Evolutionary conservation across 2,113 vertebrate species (phyloP).

Genomic region (Trogon melanurus): DNA sequence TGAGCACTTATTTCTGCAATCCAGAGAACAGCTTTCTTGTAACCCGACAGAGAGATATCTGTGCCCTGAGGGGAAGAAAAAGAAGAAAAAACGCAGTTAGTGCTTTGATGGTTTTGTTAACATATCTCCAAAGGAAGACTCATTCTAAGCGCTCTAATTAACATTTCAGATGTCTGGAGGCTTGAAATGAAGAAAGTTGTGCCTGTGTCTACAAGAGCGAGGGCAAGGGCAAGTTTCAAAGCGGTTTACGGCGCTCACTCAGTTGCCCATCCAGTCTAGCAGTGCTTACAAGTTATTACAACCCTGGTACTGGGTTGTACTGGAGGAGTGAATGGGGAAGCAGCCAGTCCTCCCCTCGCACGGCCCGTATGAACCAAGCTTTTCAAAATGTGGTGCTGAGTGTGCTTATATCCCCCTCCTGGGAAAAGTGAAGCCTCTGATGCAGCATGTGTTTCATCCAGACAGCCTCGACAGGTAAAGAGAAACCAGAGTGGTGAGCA

Average conservation of each 20-base stretch:
- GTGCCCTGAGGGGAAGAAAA: conserved; percentile 62
- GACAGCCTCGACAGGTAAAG: neutral
- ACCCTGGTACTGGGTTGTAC: neutral
- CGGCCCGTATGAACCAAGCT: fast-evolving
- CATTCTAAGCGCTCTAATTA: neutral
- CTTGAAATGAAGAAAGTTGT: neutral
- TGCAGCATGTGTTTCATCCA: neutral
- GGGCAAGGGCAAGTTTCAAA: neutral
- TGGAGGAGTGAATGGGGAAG: neutral
- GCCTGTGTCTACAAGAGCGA: neutral
- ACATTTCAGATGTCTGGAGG: neutral
- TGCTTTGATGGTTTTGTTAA: neutral
- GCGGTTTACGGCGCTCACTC: fast-evolving
- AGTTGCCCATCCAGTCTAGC: neutral
- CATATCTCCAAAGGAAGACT: neutral
- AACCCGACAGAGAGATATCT: conserved; percentile 70
- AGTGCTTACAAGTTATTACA: neutral
- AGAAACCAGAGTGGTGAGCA: neutral
- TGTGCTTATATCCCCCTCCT: fast-evolving
- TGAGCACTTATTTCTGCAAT: conserved; percentile 67
- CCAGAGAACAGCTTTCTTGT: conserved; percentile 75
- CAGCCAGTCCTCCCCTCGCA: neutral
- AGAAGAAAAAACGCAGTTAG: neutral
- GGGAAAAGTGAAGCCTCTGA: neutral
- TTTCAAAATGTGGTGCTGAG: neutral